Evolutionary conservation across 2,113 vertebrate genomes (phyloP), one percentile per base, ranked within the genome.

Genomic region (Tretioscincus oriximinensis): DNA sequence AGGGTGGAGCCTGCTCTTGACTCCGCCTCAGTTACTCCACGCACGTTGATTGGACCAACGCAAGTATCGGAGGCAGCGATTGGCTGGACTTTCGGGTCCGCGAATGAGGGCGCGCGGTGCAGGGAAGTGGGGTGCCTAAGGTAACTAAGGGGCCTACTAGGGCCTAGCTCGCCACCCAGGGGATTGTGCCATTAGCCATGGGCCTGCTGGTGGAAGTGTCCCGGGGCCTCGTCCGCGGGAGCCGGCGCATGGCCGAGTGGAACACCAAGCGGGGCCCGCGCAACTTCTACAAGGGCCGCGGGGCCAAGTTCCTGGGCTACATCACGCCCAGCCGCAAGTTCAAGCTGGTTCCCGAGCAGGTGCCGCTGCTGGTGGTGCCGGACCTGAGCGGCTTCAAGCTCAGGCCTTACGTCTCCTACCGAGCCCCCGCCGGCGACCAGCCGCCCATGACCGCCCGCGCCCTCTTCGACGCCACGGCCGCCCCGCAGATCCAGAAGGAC

Each of bases 211-310:
- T 93, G 9, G 93, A 89, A 3, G 91, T 98, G 68, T 76, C 92
- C 0, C 95, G 96, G 4, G 96, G 96, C 24, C 87, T 99, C 54
- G 89, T 96, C 2, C 94, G 98, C 75, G 98, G 98, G 5, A 97
- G 97, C 0, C 96, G 99, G 93, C 91, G 98, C 5, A 87, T 96
- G 94, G 93, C 97, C 0, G 93, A 95, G 75, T 98, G 97, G 93
- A 99, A 97, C 14, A 98, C 98, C 93, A 99, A 99, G 82, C 96
- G 97, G 0, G 98, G 98, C 31, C 95, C 97, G 0, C 95, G 94
- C 2, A 95, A 89, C 77, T 93, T 96, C 77, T 92, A 95, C 85
- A 98, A 95, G 88, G 91, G 97, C 82, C 89, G 98, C 2, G 97
- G 97, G 0, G 90, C 96, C 22, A 95, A 94, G 86, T 86, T 83